These are phyloP conservation scores for Caradrina clavipalpis DNA, from an alignment of 2,888 invertebrate species.

Conservation along the genomic window DNA sequence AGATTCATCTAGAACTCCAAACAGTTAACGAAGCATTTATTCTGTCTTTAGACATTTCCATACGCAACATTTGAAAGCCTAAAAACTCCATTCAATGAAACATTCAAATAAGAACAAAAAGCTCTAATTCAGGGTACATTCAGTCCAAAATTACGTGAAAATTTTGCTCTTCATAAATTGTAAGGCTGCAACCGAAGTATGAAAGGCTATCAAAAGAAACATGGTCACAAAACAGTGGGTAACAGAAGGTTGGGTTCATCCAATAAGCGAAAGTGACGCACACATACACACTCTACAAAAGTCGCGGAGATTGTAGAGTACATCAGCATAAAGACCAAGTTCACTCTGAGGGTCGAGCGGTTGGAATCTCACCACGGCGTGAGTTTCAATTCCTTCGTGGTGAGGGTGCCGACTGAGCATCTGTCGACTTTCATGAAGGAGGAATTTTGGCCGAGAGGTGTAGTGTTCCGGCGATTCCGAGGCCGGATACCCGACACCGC, in stretches of 20 bases:
- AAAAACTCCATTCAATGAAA: slow-evolving; percentile 35
- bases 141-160: slow-evolving; percentile 33
- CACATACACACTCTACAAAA: too few species aligned
- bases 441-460: too few species aligned
- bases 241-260: neutral
- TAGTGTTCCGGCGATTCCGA: too few species aligned
- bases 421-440: too few species aligned
- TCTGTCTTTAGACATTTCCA: slow-evolving; percentile 10
- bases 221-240: slow-evolving; percentile 14
- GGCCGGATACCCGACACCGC: too few species aligned
- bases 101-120: slow-evolving; percentile 15
- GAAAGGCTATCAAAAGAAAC: slow-evolving; percentile 47
- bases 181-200: slow-evolving; percentile 46
- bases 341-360: too few species aligned
- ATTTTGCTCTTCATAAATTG: slow-evolving; percentile 40
- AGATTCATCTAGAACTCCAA: neutral
- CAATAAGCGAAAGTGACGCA: neutral
- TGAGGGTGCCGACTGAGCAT: too few species aligned
- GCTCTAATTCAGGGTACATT: slow-evolving; percentile 31
- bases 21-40: neutral
- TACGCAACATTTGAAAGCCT: slow-evolving; percentile 6
- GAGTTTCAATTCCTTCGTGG: too few species aligned
- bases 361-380: too few species aligned
- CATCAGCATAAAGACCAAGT: too few species aligned
- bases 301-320: too few species aligned